A percentile compares a stretch with the other conserved stretches of the same genome.
Conservation (phyloP, 2,113 vertebrate genomes). For the Alexandromys fortis region DNA sequence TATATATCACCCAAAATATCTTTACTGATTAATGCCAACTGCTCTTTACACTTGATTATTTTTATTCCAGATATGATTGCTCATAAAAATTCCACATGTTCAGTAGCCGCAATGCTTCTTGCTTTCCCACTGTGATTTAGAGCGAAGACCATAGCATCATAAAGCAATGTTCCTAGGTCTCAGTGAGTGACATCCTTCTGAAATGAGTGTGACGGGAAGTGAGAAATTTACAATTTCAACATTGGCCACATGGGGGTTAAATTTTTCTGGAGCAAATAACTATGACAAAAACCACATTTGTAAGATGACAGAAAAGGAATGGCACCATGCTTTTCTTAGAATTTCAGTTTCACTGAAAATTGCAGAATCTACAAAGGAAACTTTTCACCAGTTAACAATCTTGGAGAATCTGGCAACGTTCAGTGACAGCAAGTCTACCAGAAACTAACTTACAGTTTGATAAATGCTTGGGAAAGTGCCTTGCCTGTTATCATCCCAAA, state of each 20-base stretch:
- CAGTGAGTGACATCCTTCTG: not conserved
- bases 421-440: not conserved
- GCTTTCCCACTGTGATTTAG: constrained; percentile 16
- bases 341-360: constrained; percentile 44
- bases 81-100: constrained; percentile 17
- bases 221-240: constrained; percentile 35
- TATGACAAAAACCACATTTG: constrained; percentile 15
- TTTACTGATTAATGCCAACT: not conserved
- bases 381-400: not conserved
- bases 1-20: not conserved
- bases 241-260: not conserved
- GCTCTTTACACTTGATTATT: not conserved
- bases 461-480: not conserved
- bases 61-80: not conserved
- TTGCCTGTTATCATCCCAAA: not conserved
- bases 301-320: constrained; percentile 36
- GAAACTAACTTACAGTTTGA: constrained; percentile 38
- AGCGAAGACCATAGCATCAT: not conserved
- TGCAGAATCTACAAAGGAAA: constrained; percentile 17
- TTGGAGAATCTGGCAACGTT: not conserved
- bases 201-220: constrained; percentile 41
- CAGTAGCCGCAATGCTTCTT: not conserved
- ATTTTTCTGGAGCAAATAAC: constrained; percentile 44
- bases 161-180: not conserved
- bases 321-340: not conserved